phyloP scores from a whole-genome alignment of 2,113 vertebrate species.

The Pithys albifrons region DNA sequence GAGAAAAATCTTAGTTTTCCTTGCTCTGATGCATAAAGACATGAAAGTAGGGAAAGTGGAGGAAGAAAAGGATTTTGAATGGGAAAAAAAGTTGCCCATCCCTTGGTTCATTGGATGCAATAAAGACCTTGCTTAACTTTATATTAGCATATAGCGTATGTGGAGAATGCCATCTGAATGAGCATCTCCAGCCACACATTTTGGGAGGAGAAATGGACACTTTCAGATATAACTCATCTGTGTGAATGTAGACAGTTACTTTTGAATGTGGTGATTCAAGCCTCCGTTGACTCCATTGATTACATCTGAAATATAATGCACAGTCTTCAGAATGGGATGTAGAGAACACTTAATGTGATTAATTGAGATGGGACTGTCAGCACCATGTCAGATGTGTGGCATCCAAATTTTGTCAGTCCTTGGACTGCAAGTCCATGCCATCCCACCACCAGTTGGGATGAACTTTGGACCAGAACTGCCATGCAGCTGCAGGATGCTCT shows the following conservation, averaged over 20 bases:
- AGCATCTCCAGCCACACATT: not conserved
- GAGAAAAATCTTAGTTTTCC: not conserved
- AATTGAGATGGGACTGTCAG: constrained; percentile 15
- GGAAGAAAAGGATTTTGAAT: not conserved
- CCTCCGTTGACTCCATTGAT: not conserved
- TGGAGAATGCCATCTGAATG: not conserved
- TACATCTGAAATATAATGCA: not conserved
- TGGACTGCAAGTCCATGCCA: constrained; percentile 1
- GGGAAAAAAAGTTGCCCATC: not conserved
- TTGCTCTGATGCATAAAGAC: not conserved
- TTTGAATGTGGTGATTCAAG: not conserved
- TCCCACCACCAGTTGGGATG: not conserved
- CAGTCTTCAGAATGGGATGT: not conserved
- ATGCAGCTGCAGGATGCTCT: not conserved
- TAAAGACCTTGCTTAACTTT: not conserved
- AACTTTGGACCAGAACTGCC: not conserved
- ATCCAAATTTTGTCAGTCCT: not conserved
- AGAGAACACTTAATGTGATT: not conserved
- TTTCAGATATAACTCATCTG: not conserved
- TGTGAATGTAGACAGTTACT: not conserved
- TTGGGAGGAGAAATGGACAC: not conserved
- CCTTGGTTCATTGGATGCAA: not conserved
- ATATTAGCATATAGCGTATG: not conserved
- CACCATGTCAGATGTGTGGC: not conserved
- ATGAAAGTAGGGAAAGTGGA: not conserved